These are phyloP conservation scores for Ditula angustiorana DNA, from an alignment of 2,888 invertebrate species.

Conservation along the genomic window DNA sequence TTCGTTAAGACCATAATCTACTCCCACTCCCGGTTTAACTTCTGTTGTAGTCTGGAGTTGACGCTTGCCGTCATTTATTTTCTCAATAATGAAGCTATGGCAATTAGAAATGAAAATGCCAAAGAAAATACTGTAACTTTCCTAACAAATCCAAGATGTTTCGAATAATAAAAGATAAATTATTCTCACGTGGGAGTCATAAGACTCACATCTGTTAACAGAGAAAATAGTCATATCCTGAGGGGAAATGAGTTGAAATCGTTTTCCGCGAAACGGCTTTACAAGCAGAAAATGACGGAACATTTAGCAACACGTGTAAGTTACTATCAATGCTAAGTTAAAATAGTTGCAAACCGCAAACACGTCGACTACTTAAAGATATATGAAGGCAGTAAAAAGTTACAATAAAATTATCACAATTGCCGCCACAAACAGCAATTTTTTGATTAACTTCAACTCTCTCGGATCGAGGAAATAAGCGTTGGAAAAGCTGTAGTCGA, in stretches of 20 bases:
- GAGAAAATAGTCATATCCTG: neutral
- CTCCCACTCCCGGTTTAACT: too few relatives aligned
- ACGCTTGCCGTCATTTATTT: too few relatives aligned
- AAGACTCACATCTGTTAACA: neutral
- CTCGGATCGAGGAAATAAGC: neutral
- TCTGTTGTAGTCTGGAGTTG: too few relatives aligned
- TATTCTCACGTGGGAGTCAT: slow-evolving; percentile 9
- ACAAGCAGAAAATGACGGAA: neutral
- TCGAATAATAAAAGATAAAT: neutral
- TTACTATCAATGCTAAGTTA: too few relatives aligned
- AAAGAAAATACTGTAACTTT: neutral
- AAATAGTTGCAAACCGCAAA: too few relatives aligned
- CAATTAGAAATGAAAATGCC: neutral
- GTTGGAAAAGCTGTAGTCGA: neutral
- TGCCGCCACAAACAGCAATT: neutral
- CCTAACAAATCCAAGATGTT: too few relatives aligned
- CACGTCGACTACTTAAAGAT: too few relatives aligned
- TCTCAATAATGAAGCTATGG: too few relatives aligned
- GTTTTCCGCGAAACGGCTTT: neutral
- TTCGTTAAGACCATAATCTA: too few relatives aligned
- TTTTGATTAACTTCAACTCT: neutral
- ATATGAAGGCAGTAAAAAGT: too few relatives aligned
- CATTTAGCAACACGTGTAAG: neutral
- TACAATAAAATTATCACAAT: neutral
- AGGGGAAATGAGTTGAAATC: neutral